Evolutionary conservation across 2,888 invertebrate species (phyloP), one percentile per base, ranked within the genome.

Genomic region (Drosophila melanosoma): DNA sequence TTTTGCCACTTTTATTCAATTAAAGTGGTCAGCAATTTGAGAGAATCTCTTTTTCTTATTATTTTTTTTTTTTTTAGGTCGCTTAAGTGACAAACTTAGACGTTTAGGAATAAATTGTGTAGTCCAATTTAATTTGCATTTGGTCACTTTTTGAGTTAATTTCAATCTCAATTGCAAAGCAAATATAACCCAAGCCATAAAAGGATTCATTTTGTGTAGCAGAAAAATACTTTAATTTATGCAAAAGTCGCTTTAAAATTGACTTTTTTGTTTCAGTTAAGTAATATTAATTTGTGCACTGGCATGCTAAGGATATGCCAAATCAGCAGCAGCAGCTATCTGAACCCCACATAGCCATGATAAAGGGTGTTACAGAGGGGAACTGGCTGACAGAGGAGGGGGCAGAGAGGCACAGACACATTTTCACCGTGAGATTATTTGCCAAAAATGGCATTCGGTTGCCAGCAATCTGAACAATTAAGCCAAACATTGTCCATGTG

Each of bases 341-440:
- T 54, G 35, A 59, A 20, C 51, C 26, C 48, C 62, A 53, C 35
- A 49, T 15, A 42, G 42, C n/a, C 51, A 58, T 62, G 51, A 69
- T 60, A 58, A 29, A 65, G 53, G 49, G 49, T 17, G 57, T 11
- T 23, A 15, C 52, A 61, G 36, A 71, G 0, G 17, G 7, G 15
- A 45, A 35, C 26, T 33, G 48, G 11, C 40, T 5, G 40, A 5
- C n/a, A 10, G 10, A 17, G n/a, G 4, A 1, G 3, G 40, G 10
- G n/a, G n/a, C n/a, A 4, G 10, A 10, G n/a, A 4, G n/a, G 38
- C 17, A 53, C 40, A 53, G 7, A 57, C 26, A 66, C 36, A 36
- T 66, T 74, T 59, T 54, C 54, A 69, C 66, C 65, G 69, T 54
- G 64, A 71, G 74, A 81, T 76, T 74, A 89, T 83, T 74, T 81